These are phyloP conservation scores for Brachionus paranguensis DNA, from an alignment of 1,140 invertebrate species.

Conservation along the genomic window DNA sequence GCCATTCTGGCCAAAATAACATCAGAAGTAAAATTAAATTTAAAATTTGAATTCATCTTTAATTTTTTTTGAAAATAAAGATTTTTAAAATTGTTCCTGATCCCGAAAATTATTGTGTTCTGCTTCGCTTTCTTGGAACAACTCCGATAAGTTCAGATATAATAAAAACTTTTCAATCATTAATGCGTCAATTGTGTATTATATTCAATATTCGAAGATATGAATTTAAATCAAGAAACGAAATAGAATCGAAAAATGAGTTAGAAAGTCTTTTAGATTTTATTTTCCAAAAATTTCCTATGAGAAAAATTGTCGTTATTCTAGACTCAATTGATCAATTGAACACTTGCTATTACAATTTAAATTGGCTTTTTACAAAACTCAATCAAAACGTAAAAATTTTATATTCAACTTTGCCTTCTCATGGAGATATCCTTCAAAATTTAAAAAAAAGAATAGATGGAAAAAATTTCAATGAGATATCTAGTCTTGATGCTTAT, in stretches of 20 bases:
- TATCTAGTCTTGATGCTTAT: background rate
- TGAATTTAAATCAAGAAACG: background rate
- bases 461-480: background rate
- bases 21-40: background rate
- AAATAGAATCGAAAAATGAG: background rate
- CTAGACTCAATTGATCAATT: conserved; percentile 49
- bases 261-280: background rate
- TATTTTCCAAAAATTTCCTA: conserved; percentile 41
- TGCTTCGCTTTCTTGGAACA: conserved; percentile 10
- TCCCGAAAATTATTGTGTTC: background rate
- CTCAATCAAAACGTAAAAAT: conserved; percentile 49
- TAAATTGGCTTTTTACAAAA: conserved; percentile 49
- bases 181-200: background rate
- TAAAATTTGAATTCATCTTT: background rate
- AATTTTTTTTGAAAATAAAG: background rate
- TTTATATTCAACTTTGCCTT: conserved; percentile 46
- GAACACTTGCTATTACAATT: conserved; percentile 43
- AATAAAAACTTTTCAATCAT: background rate
- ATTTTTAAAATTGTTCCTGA: background rate
- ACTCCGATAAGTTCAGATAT: conserved; percentile 6
- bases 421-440: conserved; percentile 6
- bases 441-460: background rate
- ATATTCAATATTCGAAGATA: background rate
- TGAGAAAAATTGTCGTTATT: conserved; percentile 46
- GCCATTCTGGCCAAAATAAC: conserved; percentile 26